A percentile compares a stretch with the other conserved stretches of the same genome.
Evolutionary conservation across 64 coral and sea anemone genomes (phyloP).

Genomic region (Platygyra sinensis): DNA sequence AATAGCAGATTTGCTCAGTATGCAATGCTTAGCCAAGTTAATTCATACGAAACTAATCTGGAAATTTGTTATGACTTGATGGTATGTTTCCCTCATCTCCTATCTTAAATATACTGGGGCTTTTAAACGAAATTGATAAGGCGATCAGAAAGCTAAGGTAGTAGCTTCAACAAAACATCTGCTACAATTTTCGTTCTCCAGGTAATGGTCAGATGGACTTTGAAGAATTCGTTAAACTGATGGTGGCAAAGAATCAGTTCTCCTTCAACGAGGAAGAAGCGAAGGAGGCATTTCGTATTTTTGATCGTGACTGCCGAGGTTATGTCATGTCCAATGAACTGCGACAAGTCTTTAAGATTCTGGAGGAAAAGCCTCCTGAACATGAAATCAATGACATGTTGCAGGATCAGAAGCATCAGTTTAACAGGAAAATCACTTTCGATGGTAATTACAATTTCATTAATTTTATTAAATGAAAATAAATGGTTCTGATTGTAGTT

Average conservation of each 20-base stretch:
- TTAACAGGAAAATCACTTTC: slow-evolving; percentile 66
- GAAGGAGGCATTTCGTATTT: slow-evolving; percentile 60
- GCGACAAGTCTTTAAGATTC: slow-evolving; percentile 21
- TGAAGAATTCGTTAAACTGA: slow-evolving; percentile 68
- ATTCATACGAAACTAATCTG: too few species aligned
- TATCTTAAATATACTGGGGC: too few species aligned
- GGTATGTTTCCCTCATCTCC: too few species aligned
- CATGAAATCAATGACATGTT: slow-evolving; percentile 73
- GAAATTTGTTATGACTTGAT: too few species aligned
- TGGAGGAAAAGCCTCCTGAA: slow-evolving; percentile 70
- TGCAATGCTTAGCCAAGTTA: too few species aligned
- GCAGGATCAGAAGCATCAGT: slow-evolving; percentile 68
- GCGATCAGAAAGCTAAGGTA: too few species aligned
- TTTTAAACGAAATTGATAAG: too few species aligned
- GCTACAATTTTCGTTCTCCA: neutral
- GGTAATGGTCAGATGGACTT: slow-evolving; percentile 76
- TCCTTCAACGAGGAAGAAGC: slow-evolving; percentile 62
- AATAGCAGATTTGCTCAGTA: too few species aligned
- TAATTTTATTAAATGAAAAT: too few species aligned
- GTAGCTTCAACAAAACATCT: too few species aligned
- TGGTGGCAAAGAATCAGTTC: slow-evolving; percentile 69
- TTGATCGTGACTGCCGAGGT: slow-evolving; percentile 60
- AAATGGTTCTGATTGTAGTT: too few species aligned
- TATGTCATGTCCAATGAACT: slow-evolving; percentile 68
- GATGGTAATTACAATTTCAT: slow-evolving; percentile 23